A percentile compares a stretch with the other conserved stretches of the same genome.
These are phyloP conservation scores for Ichneumon xanthorius DNA, from an alignment of 2,888 invertebrate species.

Conservation along the genomic window DNA sequence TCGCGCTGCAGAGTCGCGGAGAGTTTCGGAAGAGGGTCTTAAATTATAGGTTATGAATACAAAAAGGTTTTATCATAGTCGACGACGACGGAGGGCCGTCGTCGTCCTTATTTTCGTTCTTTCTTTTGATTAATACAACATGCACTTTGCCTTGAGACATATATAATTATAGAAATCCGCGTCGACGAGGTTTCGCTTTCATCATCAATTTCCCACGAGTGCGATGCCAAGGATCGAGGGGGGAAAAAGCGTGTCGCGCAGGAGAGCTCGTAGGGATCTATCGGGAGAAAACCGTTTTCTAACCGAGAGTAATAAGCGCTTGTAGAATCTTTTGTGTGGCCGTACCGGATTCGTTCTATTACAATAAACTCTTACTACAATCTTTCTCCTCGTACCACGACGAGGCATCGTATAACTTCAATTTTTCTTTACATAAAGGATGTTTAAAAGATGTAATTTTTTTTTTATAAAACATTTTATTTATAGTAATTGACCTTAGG, in stretches of 20 bases:
- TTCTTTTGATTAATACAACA: constrained; percentile 29
- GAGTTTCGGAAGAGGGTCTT: background rate
- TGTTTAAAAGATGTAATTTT: background rate
- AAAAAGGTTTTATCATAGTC: constrained; percentile 1
- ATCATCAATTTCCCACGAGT: constrained; percentile 63
- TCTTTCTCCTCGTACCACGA: background rate
- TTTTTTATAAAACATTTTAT: background rate
- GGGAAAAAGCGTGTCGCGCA: constrained; percentile 59
- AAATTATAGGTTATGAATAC: constrained; percentile 7
- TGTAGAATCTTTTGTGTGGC: background rate
- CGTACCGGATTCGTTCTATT: background rate
- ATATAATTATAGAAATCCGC: constrained; percentile 63
- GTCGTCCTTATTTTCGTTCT: background rate
- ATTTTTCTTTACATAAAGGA: background rate
- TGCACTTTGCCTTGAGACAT: constrained; percentile 38
- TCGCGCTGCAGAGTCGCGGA: background rate
- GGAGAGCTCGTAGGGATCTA: constrained; percentile 22
- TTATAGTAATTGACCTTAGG: too few species aligned
- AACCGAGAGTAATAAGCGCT: constrained; percentile 21
- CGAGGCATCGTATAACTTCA: background rate
- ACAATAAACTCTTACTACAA: constrained; percentile 10
- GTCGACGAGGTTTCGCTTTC: constrained; percentile 66
- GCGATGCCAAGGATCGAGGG: constrained; percentile 44
- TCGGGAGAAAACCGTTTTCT: constrained; percentile 63
- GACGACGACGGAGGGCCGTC: background rate